Conservation (phyloP, 1,140 invertebrate genomes). For the Orius insidiosus region DNA sequence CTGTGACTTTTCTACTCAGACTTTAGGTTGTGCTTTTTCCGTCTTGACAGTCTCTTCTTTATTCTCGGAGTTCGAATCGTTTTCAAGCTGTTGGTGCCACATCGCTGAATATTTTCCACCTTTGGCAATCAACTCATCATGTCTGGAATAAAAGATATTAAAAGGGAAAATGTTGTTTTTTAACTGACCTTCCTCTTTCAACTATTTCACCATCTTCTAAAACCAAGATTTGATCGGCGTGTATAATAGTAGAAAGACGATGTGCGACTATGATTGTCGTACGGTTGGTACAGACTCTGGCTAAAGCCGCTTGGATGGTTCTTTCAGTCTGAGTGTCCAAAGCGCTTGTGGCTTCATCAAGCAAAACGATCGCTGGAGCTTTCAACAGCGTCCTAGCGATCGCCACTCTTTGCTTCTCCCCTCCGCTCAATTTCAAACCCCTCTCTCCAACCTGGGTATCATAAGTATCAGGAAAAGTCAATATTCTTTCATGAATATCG, state of each 20-base stretch:
- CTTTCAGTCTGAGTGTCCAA: conserved; percentile 70
- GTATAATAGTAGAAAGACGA: conserved; percentile 78
- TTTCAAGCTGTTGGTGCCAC: conserved; percentile 72
- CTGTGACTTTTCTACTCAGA: no score
- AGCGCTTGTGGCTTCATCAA: conserved; percentile 82
- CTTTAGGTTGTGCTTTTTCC: no score
- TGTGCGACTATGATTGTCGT: conserved; percentile 89
- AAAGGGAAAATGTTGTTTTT: no score
- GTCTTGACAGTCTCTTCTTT: conserved; percentile 6
- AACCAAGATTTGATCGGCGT: conserved; percentile 84
- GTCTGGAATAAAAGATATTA: conserved; percentile 30
- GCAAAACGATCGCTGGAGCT: conserved; percentile 62
- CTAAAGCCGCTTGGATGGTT: conserved; percentile 62
- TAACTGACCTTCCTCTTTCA: conserved; percentile 66
- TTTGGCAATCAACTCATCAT: conserved; percentile 54
- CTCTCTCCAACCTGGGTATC: conserved; percentile 70
- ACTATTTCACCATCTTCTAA: conserved; percentile 75
- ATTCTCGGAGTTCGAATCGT: conserved; percentile 23
- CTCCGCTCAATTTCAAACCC: conserved; percentile 63
- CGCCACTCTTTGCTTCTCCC: conserved; percentile 86
- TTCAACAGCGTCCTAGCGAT: conserved; percentile 83
- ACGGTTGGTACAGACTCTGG: conserved; percentile 58
- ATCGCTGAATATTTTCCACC: conserved; percentile 64
- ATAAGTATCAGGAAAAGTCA: conserved; percentile 75
- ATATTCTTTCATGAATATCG: conserved; percentile 84